Conservation (phyloP, 2,113 vertebrate genomes). For the Oryzias celebensis region DNA sequence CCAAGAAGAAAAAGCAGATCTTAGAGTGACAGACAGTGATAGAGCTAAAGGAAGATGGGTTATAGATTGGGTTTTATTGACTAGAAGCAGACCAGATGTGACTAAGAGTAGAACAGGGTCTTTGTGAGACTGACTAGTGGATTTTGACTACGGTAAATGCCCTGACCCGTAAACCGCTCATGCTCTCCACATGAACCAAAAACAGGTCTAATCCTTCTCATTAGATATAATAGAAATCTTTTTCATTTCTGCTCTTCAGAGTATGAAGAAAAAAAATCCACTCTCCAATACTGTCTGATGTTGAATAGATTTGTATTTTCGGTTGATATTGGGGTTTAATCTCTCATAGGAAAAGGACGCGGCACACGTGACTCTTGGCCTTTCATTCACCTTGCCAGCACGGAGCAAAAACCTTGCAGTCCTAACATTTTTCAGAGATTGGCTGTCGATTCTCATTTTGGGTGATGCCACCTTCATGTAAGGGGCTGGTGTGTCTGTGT, state of each 20-base stretch:
- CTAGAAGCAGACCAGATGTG: conserved; percentile 57
- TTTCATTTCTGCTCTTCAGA: neutral
- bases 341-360: too few relatives aligned
- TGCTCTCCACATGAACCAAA: conserved; percentile 2
- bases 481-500: too few relatives aligned
- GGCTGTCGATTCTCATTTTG: too few relatives aligned
- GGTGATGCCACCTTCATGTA: too few relatives aligned
- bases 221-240: neutral
- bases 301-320: too few relatives aligned
- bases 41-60: conserved; percentile 62
- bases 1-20: conserved; percentile 49
- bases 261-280: conserved; percentile 14
- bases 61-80: conserved; percentile 67
- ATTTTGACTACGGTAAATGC: conserved; percentile 11
- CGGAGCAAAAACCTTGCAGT: too few relatives aligned
- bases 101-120: conserved; percentile 29
- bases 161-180: conserved; percentile 12
- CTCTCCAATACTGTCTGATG: conserved; percentile 5
- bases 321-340: too few relatives aligned
- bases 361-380: too few relatives aligned
- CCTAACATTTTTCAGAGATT: too few relatives aligned
- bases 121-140: conserved; percentile 26
- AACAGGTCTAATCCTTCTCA: conserved; percentile 6
- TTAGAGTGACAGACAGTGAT: conserved; percentile 55
- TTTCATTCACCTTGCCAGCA: too few relatives aligned